Base-by-base conservation (phyloP, 2,797 vertebrate genomes). In the Acanthurus lineatus region DNA sequence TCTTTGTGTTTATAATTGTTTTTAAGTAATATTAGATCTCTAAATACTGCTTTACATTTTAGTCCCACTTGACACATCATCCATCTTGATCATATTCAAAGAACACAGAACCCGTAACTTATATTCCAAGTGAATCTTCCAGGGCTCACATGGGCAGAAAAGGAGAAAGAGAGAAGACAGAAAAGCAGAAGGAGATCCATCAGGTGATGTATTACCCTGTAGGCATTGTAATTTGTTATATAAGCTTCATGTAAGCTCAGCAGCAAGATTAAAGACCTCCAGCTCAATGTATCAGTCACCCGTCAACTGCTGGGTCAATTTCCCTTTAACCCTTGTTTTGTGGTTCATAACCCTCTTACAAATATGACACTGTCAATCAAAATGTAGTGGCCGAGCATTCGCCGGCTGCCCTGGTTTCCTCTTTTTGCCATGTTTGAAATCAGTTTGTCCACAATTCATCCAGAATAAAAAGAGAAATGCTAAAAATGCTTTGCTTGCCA, bases 301-400 rank as follows among this genome's bases (percentile, higher is more conserved):
- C 92, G 89, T 94, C 91, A 96, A 95, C 78, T 91, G 85, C 93
- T 92, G 92, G 95, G 96, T 97, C 95, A 96, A 94, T 95, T 95
- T 96, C 92, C 94, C 93, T 95, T 96, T 96, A 96, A 96, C 95
- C 93, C 91, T 86, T 93, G 94, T 95, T 96, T 96, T 93, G 94
- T 95, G 96, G 95, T 96, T 96, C 95, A 96, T 88, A 91, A 93
- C 92, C 86, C 93, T 95, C 94, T 93, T 90, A 94, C 90, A 95
- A 96, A 96, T 92, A 93, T 90, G 91, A 95, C 91, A 93, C 87
- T 94, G 90, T 92, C 92, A 94, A 95, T 96, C 94, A 95, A 86
- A 95, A 76, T 70, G 81, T 85, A 86, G 89, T 84, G 86, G 74
- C 80, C 76, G 19, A 66, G 74, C 66, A n/a, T 63, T 75, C n/a